Evolutionary conservation across 2,113 vertebrate genomes (phyloP).

Genomic region (Cranoglanis bouderius): DNA sequence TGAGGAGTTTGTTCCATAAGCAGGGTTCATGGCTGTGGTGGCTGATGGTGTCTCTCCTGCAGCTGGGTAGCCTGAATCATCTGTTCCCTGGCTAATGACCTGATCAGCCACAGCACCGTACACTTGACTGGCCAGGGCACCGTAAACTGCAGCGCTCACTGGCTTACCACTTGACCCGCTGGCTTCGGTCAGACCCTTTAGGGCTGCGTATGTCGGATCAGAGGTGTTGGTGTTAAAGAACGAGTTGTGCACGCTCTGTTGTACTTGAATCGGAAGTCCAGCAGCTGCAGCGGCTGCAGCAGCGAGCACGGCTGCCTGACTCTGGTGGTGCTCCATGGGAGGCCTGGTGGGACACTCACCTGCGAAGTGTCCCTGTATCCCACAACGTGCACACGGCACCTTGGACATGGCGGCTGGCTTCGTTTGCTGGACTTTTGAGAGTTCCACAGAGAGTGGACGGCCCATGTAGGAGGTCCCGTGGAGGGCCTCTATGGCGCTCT

Average conservation of each 20-base stretch:
- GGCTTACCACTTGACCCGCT: conserved; percentile 71
- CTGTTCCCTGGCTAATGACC: conserved; percentile 68
- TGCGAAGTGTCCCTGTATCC: conserved; percentile 70
- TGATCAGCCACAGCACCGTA: conserved; percentile 80
- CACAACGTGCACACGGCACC: conserved; percentile 54
- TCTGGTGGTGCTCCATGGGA: conserved; percentile 78
- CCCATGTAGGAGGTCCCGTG: conserved; percentile 93
- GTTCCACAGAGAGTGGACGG: conserved; percentile 90
- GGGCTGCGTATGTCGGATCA: conserved; percentile 79
- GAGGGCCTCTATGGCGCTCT: conserved; percentile 87
- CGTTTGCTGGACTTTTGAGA: conserved; percentile 89
- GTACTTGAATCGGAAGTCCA: conserved; percentile 76
- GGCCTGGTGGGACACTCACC: conserved; percentile 66
- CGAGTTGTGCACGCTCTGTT: conserved; percentile 76
- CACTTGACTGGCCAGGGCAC: conserved; percentile 80
- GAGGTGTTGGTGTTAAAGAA: conserved; percentile 81
- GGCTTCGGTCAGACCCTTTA: conserved; percentile 73
- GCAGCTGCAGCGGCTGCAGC: conserved; percentile 76
- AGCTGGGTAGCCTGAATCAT: conserved; percentile 66
- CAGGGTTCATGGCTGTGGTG: conserved; percentile 58
- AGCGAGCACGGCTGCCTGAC: conserved; percentile 76
- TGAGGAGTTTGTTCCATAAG: conserved; percentile 57
- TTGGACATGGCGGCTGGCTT: conserved; percentile 70
- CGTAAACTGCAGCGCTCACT: conserved; percentile 78
- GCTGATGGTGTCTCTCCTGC: conserved; percentile 65